A percentile compares a stretch with the other conserved stretches of the same genome.
These are phyloP conservation scores for Nomada goodeniana DNA, from an alignment of 2,888 invertebrate species.

Conservation along the genomic window DNA sequence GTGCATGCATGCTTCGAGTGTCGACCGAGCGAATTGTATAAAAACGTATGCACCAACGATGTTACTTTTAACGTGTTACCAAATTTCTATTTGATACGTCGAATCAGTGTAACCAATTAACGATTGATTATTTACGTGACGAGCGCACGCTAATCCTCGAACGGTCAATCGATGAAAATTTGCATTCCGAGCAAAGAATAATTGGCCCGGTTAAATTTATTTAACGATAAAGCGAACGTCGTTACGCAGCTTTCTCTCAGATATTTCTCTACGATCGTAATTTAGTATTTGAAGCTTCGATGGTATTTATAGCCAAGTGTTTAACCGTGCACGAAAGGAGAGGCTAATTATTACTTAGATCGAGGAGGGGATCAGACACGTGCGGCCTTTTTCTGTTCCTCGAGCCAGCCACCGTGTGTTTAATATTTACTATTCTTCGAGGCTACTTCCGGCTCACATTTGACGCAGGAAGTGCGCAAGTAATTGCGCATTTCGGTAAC, in stretches of 20 bases:
- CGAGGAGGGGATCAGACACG: constrained; percentile 42
- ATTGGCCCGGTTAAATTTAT: too few relatives aligned
- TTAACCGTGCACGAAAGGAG: constrained; percentile 27
- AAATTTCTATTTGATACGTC: not conserved
- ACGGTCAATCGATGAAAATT: not conserved
- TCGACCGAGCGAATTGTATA: not conserved
- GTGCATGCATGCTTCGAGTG: not conserved
- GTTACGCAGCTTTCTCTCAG: not conserved
- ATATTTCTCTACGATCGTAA: not conserved
- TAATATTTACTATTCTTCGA: constrained; percentile 77
- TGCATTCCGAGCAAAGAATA: too few relatives aligned
- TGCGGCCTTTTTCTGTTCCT: constrained; percentile 49
- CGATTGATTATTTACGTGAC: not conserved
- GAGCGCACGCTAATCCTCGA: too few relatives aligned
- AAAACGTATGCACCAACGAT: constrained; percentile 1
- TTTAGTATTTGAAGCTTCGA: constrained; percentile 18
- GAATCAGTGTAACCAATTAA: not conserved
- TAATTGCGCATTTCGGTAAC: constrained; percentile 30
- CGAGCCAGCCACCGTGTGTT: constrained; percentile 43
- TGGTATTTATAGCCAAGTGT: constrained; percentile 9
- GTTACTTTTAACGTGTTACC: not conserved
- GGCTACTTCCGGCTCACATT: constrained; percentile 74
- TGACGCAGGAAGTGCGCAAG: constrained; percentile 72
- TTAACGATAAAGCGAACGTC: too few relatives aligned
- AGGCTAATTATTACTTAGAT: constrained; percentile 39